A percentile compares a stretch with the other conserved stretches of the same genome.
Evolutionary conservation across 2,113 vertebrate species (phyloP).

Genomic region (Tiliqua scincoides): DNA sequence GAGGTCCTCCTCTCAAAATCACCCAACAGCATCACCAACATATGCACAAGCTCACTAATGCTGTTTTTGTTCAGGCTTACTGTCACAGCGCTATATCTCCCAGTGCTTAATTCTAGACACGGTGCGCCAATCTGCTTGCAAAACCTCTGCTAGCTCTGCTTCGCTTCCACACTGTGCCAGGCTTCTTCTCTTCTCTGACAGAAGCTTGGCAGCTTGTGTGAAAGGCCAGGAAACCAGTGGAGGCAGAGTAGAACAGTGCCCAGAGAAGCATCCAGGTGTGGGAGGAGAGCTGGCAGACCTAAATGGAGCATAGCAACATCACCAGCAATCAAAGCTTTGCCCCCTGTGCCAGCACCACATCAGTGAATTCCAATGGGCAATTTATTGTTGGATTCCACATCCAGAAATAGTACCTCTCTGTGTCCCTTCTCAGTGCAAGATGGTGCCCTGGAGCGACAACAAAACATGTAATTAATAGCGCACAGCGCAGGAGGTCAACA

Average conservation of each 20-base stretch:
- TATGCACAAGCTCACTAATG: neutral
- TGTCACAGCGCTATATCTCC: neutral
- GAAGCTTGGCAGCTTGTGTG: constrained; percentile 11
- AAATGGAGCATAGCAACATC: constrained; percentile 23
- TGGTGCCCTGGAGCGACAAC: constrained; percentile 4
- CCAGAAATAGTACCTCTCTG: constrained; percentile 6
- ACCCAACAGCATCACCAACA: neutral
- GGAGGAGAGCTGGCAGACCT: constrained; percentile 28
- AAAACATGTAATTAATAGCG: constrained; percentile 47
- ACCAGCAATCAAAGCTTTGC: constrained; percentile 9
- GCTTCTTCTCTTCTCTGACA: constrained; percentile 27
- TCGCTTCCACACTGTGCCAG: constrained; percentile 18
- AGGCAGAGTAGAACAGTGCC: constrained; percentile 37
- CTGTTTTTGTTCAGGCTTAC: neutral
- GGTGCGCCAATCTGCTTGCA: neutral
- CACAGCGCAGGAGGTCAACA: constrained; percentile 53
- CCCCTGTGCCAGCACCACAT: constrained; percentile 3
- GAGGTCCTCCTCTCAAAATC: neutral
- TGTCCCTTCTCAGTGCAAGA: constrained; percentile 9
- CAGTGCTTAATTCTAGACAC: neutral
- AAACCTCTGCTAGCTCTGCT: constrained; percentile 30
- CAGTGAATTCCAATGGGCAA: constrained; percentile 13
- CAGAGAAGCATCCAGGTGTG: constrained; percentile 37
- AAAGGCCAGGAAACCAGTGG: constrained; percentile 16
- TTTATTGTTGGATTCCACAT: constrained; percentile 35